Evolutionary conservation across 2,888 invertebrate genomes (phyloP).

Genomic region (Erpobdella octoculata): DNA sequence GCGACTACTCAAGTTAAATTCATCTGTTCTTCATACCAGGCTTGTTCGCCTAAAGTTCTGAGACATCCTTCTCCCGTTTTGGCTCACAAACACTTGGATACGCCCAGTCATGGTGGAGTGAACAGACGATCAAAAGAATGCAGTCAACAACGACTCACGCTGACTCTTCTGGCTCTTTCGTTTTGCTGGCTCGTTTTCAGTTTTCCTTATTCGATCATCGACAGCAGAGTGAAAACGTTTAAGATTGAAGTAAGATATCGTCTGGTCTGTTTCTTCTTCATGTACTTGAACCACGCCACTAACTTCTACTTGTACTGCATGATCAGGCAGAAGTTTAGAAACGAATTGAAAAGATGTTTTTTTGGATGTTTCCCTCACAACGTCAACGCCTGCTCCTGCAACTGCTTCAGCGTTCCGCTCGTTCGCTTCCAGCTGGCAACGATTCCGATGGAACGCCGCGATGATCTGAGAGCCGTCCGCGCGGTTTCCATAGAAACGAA

Average conservation of each 20-base stretch:
- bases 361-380: background rate
- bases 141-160: conserved; percentile 12
- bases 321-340: conserved; percentile 5
- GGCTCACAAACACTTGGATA: background rate
- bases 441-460: no score
- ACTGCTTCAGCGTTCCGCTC: no score
- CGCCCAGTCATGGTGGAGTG: background rate
- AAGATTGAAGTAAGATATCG: background rate
- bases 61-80: background rate
- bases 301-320: conserved; percentile 16
- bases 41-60: background rate
- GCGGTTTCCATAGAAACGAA: no score
- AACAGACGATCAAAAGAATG: background rate
- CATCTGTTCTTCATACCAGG: background rate
- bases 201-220: background rate
- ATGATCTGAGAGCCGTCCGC: no score
- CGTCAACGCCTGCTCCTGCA: background rate
- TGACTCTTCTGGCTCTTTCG: background rate
- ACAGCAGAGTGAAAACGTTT: background rate
- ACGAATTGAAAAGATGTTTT: conserved; percentile 12
- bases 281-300: conserved; percentile 10
- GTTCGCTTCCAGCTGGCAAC: no score
- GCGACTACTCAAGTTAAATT: background rate
- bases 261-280: background rate
- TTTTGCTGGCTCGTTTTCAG: conserved; percentile 5